phyloP scores from a whole-genome alignment of 2,797 vertebrate genomes.

The Acomys russatus region DNA sequence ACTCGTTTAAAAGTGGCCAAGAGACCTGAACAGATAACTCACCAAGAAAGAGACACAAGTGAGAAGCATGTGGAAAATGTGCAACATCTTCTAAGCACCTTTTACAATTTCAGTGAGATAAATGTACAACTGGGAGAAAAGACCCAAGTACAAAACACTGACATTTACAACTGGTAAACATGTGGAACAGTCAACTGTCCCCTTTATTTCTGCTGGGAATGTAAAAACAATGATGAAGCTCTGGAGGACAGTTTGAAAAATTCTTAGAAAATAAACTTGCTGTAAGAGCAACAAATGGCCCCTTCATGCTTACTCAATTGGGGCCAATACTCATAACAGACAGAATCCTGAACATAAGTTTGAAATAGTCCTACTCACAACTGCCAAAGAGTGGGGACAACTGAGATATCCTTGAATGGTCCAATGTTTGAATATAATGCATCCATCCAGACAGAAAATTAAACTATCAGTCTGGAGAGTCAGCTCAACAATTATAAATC shows the following conservation, averaged over 20 bases:
- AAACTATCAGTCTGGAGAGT: not conserved
- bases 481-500: not conserved
- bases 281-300: not conserved
- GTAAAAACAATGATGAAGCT: not conserved
- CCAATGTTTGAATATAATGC: not conserved
- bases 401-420: not conserved
- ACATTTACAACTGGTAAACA: not conserved
- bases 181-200: not conserved
- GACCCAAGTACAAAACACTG: constrained; percentile 7
- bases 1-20: not conserved
- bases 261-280: constrained; percentile 36
- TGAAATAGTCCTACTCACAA: not conserved
- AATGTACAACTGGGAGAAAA: not conserved
- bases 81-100: not conserved
- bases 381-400: not conserved
- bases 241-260: not conserved
- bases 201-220: not conserved
- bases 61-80: not conserved
- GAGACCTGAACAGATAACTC: not conserved
- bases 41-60: not conserved
- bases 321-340: not conserved
- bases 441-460: not conserved
- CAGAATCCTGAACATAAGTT: not conserved
- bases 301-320: not conserved
- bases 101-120: not conserved